Evolutionary conservation across 2,888 invertebrate species (phyloP).

Genomic region (Merodon equestris): DNA sequence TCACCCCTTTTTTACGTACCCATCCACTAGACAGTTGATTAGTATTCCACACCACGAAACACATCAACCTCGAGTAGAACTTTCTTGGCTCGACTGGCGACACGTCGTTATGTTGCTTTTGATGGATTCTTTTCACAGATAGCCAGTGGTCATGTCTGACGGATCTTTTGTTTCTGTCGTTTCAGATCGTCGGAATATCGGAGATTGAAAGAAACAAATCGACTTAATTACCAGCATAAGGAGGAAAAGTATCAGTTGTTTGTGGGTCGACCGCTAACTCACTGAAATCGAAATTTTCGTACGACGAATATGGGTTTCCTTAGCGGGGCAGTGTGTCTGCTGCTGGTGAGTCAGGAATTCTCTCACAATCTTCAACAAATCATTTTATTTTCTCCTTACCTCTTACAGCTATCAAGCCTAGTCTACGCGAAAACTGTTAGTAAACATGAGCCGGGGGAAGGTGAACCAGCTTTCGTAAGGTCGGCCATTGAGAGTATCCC

Average conservation of each 20-base stretch:
- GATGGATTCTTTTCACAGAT: slow-evolving; percentile 33
- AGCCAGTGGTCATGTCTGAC: slow-evolving; percentile 23
- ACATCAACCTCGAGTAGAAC: slow-evolving; percentile 53
- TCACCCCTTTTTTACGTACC: slow-evolving; percentile 5
- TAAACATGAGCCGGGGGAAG: slow-evolving; percentile 65
- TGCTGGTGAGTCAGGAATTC: slow-evolving; percentile 44
- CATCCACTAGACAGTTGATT: slow-evolving; percentile 36
- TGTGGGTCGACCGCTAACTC: slow-evolving; percentile 60
- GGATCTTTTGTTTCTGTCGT: slow-evolving; percentile 20
- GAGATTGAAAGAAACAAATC: slow-evolving; percentile 31
- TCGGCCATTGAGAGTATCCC: slow-evolving; percentile 77
- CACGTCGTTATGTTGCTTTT: slow-evolving; percentile 46
- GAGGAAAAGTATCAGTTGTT: slow-evolving; percentile 11
- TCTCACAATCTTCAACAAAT: neutral
- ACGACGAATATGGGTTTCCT: slow-evolving; percentile 53
- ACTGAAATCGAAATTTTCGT: slow-evolving; percentile 49
- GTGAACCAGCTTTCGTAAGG: slow-evolving; percentile 75
- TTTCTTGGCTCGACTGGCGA: slow-evolving; percentile 31
- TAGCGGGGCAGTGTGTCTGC: slow-evolving; percentile 62
- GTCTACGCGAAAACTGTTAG: slow-evolving; percentile 18
- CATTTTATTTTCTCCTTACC: neutral
- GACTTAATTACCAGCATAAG: slow-evolving; percentile 35
- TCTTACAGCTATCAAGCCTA: slow-evolving; percentile 37
- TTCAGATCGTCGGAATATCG: slow-evolving; percentile 36
- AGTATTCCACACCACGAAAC: slow-evolving; percentile 37